phyloP scores from a whole-genome alignment of 2,888 invertebrate species.

The Perdita meconis region DNA sequence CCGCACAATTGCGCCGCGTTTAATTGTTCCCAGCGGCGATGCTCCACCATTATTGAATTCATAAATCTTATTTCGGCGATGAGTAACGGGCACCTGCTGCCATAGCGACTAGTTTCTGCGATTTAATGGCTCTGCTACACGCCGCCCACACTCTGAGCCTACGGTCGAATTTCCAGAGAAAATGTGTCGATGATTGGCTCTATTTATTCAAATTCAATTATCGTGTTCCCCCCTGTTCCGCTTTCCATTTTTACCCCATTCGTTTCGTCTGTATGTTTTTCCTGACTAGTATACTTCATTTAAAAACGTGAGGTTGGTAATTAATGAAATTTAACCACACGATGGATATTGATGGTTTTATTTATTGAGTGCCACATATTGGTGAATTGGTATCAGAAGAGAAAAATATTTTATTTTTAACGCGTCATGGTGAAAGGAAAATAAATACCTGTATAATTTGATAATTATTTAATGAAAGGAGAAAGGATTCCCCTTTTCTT shows the following conservation, averaged over 20 bases:
- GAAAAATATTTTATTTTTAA: too few species aligned
- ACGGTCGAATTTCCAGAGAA: slow-evolving; percentile 1
- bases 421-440: too few species aligned
- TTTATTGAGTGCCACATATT: too few species aligned
- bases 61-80: slow-evolving; percentile 52
- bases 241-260: neutral
- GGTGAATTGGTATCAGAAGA: too few species aligned
- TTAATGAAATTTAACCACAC: too few species aligned
- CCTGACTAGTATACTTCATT: too few species aligned
- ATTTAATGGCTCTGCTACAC: slow-evolving; percentile 15
- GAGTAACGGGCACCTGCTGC: slow-evolving; percentile 28
- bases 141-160: neutral
- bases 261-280: neutral
- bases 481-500: too few species aligned
- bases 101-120: slow-evolving; percentile 19
- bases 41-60: slow-evolving; percentile 58
- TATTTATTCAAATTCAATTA: neutral
- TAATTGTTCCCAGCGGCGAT: slow-evolving; percentile 53
- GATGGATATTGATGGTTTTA: too few species aligned
- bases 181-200: neutral
- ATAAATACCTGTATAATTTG: too few species aligned
- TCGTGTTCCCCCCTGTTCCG: neutral
- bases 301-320: too few species aligned
- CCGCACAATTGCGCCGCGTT: slow-evolving; percentile 40
- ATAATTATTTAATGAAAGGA: too few species aligned